Evolutionary conservation across 2,113 vertebrate species (phyloP), one percentile per base, ranked within the genome.

Genomic region (Hippolais icterina): DNA sequence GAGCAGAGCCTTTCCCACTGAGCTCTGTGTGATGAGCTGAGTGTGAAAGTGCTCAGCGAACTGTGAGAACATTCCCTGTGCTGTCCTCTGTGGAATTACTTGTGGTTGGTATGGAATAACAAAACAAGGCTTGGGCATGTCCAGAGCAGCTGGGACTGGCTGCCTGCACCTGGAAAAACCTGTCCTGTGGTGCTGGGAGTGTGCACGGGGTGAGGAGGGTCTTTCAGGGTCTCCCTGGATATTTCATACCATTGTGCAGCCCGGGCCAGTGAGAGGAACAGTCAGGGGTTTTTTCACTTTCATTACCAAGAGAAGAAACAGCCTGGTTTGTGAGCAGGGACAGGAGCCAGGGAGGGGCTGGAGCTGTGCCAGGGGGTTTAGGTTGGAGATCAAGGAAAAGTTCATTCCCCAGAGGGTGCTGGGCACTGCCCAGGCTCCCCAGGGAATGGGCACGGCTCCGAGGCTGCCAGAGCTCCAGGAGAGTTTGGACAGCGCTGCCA

Each of bases 401-500:
- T 4, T 57, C 35, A 16, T 37, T 8, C 27, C 49, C 27, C 44
- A 64, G 59, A 80, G 15, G 49, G 27, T 65, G 37, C 35, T 65
- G 59, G 39, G 76, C 86, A 72, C 59, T 65, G 59, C 31, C 2
- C 76, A 71, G 57, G 65, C 41, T 80, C 6, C 29, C 49, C 75
- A 72, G 76, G 76, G 59, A 72, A 42, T 57, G 59, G 76, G 17
- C 15, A 57, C 27, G 0, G 50, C 35, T n/a, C 29, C 2, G 7
- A 18, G 20, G 29, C 56, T 87, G 41, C 21, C 66, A 65, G 52
- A 74, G 59, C 44, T 89, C 8, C 31, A 52, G 60, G 59, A 52
- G 44, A 0, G 2, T 33, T 74, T 39, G 59, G 12, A 4, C 31
- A 81, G 0, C 0, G 0, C 37, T 74, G n/a, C 1, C 27, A 81